Conservation (phyloP, 2,797 vertebrate species). For the Hipposideros larvatus region DNA sequence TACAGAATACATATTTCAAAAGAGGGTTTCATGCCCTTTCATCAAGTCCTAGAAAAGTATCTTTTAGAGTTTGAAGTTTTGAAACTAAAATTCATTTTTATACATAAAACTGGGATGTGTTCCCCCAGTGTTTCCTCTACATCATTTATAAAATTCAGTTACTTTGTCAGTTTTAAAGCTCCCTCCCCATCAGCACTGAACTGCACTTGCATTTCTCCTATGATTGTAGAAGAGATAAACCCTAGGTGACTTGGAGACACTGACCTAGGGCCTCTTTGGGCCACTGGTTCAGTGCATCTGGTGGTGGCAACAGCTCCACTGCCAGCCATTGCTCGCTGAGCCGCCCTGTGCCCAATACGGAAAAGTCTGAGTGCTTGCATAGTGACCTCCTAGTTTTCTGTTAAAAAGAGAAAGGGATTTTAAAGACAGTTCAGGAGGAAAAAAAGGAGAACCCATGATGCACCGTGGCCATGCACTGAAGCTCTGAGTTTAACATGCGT, state of each 20-base stretch:
- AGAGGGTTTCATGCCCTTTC: not conserved
- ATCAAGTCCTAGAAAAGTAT: not conserved
- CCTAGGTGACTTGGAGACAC: not conserved
- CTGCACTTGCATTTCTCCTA: not conserved
- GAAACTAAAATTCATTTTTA: not conserved
- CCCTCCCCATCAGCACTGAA: not conserved
- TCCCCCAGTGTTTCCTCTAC: not conserved
- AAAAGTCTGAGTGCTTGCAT: not conserved
- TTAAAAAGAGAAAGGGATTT: not conserved
- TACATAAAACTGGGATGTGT: not conserved
- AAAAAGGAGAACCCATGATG: not conserved
- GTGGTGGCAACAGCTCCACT: not conserved
- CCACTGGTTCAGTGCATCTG: accelerated
- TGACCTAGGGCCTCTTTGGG: not conserved
- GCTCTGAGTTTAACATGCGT: not conserved
- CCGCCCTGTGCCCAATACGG: not conserved
- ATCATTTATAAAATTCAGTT: not conserved
- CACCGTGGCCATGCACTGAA: not conserved
- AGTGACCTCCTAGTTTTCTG: not conserved
- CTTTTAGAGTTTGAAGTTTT: conserved; percentile 30
- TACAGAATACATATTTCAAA: not conserved
- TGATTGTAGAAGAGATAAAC: not conserved
- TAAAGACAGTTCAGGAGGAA: not conserved
- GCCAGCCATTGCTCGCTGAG: not conserved
- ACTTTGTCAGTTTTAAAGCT: too few species aligned